Conservation (phyloP, 2,113 vertebrate species). For the Pheucticus melanocephalus region DNA sequence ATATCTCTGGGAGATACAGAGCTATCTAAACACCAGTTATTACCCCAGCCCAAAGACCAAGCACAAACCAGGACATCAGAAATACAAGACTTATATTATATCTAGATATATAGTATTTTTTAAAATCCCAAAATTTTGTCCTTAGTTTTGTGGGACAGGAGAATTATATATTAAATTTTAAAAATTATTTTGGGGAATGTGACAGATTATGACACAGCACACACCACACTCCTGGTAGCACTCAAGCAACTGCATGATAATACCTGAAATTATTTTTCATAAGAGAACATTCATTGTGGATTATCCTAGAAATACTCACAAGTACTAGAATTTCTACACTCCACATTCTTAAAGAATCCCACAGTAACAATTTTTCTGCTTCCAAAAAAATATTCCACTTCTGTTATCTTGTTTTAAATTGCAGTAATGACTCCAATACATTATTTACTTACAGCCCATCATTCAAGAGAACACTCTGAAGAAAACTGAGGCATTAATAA, state of each 20-base stretch:
- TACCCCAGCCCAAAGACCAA: not conserved
- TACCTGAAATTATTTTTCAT: not conserved
- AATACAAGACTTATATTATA: not conserved
- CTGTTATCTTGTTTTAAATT: not conserved
- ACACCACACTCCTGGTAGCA: not conserved
- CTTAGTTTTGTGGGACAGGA: not conserved
- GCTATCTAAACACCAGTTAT: not conserved
- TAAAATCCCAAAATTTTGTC: rapidly evolving
- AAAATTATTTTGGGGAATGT: not conserved
- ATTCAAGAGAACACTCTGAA: not conserved
- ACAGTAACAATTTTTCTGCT: not conserved
- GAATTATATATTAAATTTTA: not conserved
- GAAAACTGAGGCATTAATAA: not conserved
- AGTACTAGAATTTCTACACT: not conserved
- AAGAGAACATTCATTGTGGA: not conserved
- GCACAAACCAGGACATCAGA: not conserved
- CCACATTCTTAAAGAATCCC: not conserved
- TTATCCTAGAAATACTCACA: not conserved
- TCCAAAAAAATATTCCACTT: not conserved
- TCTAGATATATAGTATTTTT: not conserved
- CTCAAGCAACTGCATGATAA: not conserved
- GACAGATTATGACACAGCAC: not conserved
- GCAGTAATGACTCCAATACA: not conserved
- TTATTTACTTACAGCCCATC: not conserved
- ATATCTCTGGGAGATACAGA: not conserved